Conservation (phyloP, 2,888 invertebrate genomes). For the Lamproptera curius region DNA sequence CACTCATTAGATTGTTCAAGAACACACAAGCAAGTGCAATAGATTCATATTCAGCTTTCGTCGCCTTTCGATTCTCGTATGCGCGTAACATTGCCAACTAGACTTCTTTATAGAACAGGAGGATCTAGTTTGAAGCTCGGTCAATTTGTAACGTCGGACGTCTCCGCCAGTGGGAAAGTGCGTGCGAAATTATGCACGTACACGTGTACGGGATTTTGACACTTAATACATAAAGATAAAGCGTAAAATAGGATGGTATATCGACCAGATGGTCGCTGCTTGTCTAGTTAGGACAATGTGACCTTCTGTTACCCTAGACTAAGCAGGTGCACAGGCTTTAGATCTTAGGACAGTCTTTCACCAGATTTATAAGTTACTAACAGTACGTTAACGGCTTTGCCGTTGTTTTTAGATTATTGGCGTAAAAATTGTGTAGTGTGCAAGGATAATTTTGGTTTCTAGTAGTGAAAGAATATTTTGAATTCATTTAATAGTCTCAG, state of each 20-base stretch:
- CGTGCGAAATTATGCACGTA: constrained; percentile 2
- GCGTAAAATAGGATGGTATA: too few relatives aligned
- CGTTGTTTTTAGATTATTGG: background rate
- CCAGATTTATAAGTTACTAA: background rate
- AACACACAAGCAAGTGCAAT: too few relatives aligned
- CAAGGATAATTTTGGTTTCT: too few relatives aligned
- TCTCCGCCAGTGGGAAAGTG: constrained; percentile 8
- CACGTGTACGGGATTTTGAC: background rate
- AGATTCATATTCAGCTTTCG: constrained; percentile 14
- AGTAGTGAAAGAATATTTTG: too few relatives aligned
- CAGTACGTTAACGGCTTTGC: background rate
- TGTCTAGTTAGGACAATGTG: constrained; percentile 10
- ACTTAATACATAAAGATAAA: background rate
- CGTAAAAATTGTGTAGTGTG: too few relatives aligned
- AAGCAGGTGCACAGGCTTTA: constrained; percentile 26
- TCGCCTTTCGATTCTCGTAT: constrained; percentile 13
- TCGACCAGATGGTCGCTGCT: constrained; percentile 7
- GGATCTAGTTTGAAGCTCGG: constrained; percentile 18
- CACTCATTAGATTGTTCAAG: too few relatives aligned
- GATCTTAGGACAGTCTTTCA: too few relatives aligned
- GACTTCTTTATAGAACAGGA: constrained; percentile 20
- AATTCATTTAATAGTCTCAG: too few relatives aligned
- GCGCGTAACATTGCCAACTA: constrained; percentile 11
- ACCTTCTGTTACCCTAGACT: constrained; percentile 15
- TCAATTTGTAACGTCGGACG: constrained; percentile 20